A percentile compares a stretch with the other conserved stretches of the same genome.
These are phyloP conservation scores for Cabera pusaria DNA, from an alignment of 2,888 invertebrate genomes.

Conservation along the genomic window DNA sequence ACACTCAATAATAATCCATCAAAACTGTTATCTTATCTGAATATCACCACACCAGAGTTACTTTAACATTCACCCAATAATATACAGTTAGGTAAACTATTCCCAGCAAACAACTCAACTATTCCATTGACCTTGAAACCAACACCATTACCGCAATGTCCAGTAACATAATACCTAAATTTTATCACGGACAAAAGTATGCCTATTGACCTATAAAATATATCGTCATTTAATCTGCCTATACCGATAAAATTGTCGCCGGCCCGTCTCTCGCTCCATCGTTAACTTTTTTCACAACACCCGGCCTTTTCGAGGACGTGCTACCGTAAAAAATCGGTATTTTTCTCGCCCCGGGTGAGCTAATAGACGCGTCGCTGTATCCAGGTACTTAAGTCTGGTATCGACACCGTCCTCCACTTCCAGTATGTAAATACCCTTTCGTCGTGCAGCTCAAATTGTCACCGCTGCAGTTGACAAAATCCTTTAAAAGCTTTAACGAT, in stretches of 20 bases:
- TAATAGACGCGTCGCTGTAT: constrained; percentile 20
- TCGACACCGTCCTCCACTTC: constrained; percentile 33
- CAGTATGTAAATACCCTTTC: constrained; percentile 34
- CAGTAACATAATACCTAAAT: constrained; percentile 7
- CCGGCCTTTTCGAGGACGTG: constrained; percentile 3
- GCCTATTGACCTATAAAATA: constrained; percentile 27
- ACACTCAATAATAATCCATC: no score
- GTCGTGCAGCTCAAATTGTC: constrained; percentile 26
- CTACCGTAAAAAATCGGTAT: constrained; percentile 7
- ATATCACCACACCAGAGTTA: no score
- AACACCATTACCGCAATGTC: no score
- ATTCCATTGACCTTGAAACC: no score
- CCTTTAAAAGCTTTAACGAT: constrained; percentile 15
- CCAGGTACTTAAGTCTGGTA: constrained; percentile 29
- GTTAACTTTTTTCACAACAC: constrained; percentile 23
- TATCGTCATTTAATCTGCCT: constrained; percentile 33
- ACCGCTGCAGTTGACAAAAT: constrained; percentile 20
- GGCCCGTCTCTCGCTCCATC: constrained; percentile 16
- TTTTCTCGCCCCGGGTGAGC: constrained; percentile 18
- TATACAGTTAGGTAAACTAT: no score
- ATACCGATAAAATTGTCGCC: constrained; percentile 31
- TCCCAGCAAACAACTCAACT: no score
- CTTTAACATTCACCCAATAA: no score
- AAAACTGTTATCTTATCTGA: no score
- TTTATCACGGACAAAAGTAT: constrained; percentile 15